Base-by-base conservation (phyloP, 2,113 vertebrate species). In the Myotis lucifugus region DNA sequence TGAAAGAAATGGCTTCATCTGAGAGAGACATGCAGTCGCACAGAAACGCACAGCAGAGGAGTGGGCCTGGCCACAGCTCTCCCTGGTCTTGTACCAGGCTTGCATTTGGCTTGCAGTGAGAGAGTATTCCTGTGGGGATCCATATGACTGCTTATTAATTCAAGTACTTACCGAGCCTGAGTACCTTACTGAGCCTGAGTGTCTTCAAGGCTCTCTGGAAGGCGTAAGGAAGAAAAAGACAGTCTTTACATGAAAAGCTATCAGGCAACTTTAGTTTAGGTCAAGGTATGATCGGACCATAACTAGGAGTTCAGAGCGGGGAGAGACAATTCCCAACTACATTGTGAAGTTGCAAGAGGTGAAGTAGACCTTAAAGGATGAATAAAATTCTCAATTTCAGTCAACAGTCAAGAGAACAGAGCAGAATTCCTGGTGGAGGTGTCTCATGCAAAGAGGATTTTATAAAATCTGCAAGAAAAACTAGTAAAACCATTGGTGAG, bases 1-100 rank as follows among this genome's bases (percentile, higher is more conserved):
- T n/a, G 66, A 90, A 72, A 90, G 74, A 93, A 94, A 86, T 42
- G 93, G 46, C 79, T 95, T 94, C 61, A 66, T 90, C 82, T 66
- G 92, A 87, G 46, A 82, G 72, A 91, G 52, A 84, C 13, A 18
- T 3, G 17, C 3, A 46, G n/a, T 54, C 21, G 69, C 73, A 48
- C 10, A 8, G 79, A 85, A 83, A 70, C 48, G n/a, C 46, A 86
- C 40, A 56, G 61, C 32, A 69, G 89, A 56, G 3, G 40, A 5
- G 32, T 17, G 54, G 6, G 10, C 64, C 69, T 42, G 81, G 64
- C 48, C 34, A 50, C 34, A 40, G 61, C 11, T 54, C 54, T 87
- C 21, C 34, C 7, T 25, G 32, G 54, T 14, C 27, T 74, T 34
- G 15, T 2, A 2, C 46, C n/a, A 85, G 78, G 18, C 54, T 88